These are phyloP conservation scores for Sceloporus undulatus DNA, from an alignment of 2,113 vertebrate genomes.

Conservation along the genomic window DNA sequence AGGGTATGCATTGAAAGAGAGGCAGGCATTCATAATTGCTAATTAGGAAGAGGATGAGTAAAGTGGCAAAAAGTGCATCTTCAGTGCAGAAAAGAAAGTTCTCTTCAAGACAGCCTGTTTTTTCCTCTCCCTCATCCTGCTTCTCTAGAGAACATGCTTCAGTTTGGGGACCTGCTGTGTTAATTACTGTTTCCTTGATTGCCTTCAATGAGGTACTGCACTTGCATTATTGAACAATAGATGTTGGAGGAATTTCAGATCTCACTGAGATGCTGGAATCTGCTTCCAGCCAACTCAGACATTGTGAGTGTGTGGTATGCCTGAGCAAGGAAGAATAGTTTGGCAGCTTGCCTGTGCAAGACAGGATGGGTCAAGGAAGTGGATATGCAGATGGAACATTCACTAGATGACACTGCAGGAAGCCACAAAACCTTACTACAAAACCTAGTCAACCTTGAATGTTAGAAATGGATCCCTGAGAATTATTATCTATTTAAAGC, in stretches of 20 bases:
- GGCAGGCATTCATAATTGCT: background rate
- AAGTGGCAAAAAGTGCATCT: slow-evolving; percentile 31
- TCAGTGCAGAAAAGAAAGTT: slow-evolving; percentile 23
- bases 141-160: slow-evolving; percentile 2
- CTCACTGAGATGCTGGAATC: background rate
- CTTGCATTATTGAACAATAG: slow-evolving; percentile 50
- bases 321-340: background rate
- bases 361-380: background rate
- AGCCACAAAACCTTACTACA: too few relatives aligned
- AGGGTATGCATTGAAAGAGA: background rate
- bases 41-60: slow-evolving; percentile 20
- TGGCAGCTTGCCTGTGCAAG: too few relatives aligned
- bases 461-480: too few relatives aligned
- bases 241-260: slow-evolving; percentile 32
- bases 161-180: slow-evolving; percentile 55
- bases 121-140: slow-evolving; percentile 15
- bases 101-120: slow-evolving; percentile 4
- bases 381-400: background rate
- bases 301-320: fast-evolving
- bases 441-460: background rate
- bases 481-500: background rate
- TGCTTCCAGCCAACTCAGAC: background rate
- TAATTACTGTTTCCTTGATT: slow-evolving; percentile 67
- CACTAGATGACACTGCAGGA: background rate
- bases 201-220: slow-evolving; percentile 31